Base-by-base conservation (phyloP, 2,888 invertebrate species). In the Electrophaes corylata region DNA sequence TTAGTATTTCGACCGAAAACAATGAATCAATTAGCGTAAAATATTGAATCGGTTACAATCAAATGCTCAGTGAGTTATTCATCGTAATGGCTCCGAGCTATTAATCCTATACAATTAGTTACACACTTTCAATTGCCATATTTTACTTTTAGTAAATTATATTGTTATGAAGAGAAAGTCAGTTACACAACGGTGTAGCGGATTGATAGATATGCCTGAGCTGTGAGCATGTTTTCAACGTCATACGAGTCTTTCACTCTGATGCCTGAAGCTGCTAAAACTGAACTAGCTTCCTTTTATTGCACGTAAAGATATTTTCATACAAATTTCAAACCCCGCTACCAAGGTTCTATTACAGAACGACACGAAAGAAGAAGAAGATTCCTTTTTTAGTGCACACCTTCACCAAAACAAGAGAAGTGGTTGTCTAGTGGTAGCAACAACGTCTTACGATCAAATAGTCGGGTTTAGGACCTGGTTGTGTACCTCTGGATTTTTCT, bases 101-200 rank as follows among this genome's bases (percentile, higher is more conserved):
- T 55, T 51, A 56, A 49, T 45, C 45, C 20, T 23, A 39, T 14
- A 31, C 49, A 50, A 56, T 56, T 56, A 50, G 49, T 49, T 49
- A 56, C 49, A 48, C 51, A 60, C 67, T 65, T 67, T 67, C 67
- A 37, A 65, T 57, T 51, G 45, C 52, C 57, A 64, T 65, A 62
- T 57, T 59, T 53, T 56, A 55, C 51, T 50, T n/a, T n/a, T 10
- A 10, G 26, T 29, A 29, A 20, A 57, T 16, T 40, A 18, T 57
- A 65, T 65, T 60, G 64, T 64, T 59, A 62, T 62, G 58, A 50
- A 60, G 67, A 57, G 67, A 67, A 67, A 67, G 67, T 50, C 10
- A 18, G 54, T 66, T 63, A 51, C 53, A 46, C 51, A 64, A 57
- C 20, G 46, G 54, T 50, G 56, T 52, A 44, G 41, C 37, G 47